phyloP scores from a whole-genome alignment of 2,888 invertebrate genomes.

The Sarcophaga caerulescens region DNA sequence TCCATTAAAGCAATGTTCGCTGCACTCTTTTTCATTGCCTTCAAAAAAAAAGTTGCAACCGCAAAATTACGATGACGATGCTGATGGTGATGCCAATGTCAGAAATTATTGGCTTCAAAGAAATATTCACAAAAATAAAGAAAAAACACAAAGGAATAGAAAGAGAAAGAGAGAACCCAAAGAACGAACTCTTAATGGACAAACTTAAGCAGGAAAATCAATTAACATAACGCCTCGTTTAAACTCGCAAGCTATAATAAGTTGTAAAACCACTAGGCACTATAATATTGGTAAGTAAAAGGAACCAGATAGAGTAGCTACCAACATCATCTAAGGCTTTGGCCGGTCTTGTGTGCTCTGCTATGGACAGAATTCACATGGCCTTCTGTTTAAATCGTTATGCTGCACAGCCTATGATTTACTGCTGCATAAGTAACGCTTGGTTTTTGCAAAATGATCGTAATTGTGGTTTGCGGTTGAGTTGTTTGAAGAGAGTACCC shows the following conservation, averaged over 20 bases:
- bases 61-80: background rate
- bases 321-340: slow-evolving; percentile 2
- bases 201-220: slow-evolving; percentile 64
- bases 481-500: background rate
- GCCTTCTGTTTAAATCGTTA: slow-evolving; percentile 24
- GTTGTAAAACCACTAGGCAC: slow-evolving; percentile 12
- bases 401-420: no score
- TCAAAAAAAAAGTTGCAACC: background rate
- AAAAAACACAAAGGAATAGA: background rate
- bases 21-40: no score
- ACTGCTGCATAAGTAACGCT: no score
- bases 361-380: slow-evolving; percentile 13
- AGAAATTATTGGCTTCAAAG: background rate
- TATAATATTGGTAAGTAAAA: no score
- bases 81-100: no score
- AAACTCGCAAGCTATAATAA: slow-evolving; percentile 54
- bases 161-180: background rate
- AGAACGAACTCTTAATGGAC: slow-evolving; percentile 48
- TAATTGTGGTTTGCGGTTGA: slow-evolving; percentile 32
- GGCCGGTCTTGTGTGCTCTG: background rate
- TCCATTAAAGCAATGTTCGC: background rate
- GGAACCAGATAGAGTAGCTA: background rate
- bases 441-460: slow-evolving; percentile 36
- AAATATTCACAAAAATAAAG: background rate
- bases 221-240: slow-evolving; percentile 64